Conservation (phyloP, 2,113 vertebrate species). For the human (Homo sapiens) region DNA sequence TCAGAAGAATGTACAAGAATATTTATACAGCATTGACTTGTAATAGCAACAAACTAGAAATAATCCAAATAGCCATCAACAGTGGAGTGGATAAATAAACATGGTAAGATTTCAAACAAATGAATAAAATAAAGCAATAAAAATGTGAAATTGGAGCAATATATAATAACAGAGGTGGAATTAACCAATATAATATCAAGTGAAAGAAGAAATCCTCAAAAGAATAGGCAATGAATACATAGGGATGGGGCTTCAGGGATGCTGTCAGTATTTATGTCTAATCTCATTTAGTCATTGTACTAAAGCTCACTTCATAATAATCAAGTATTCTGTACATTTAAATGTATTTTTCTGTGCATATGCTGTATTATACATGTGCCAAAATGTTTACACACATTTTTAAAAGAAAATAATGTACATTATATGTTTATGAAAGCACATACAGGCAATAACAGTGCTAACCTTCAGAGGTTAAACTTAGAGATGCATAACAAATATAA, state of each 20-base stretch:
- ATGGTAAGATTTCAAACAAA: neutral
- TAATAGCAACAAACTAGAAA: slow-evolving; percentile 18
- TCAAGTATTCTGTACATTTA: neutral
- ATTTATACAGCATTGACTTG: neutral
- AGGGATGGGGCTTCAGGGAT: neutral
- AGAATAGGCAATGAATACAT: neutral
- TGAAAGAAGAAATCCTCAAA: slow-evolving; percentile 9
- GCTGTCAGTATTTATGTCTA: neutral
- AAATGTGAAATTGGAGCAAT: neutral
- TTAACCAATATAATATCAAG: neutral
- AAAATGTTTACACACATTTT: neutral
- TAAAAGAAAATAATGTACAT: neutral
- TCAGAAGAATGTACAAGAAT: neutral
- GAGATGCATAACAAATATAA: neutral
- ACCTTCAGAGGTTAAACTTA: neutral
- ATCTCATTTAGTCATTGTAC: neutral
- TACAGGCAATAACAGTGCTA: neutral
- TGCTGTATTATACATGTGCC: neutral
- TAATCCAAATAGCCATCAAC: neutral
- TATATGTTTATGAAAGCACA: neutral
- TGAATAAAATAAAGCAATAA: neutral
- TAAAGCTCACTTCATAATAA: neutral
- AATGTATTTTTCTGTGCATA: neutral
- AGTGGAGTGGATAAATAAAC: neutral
- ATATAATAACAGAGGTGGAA: neutral